Evolutionary conservation across 2,888 invertebrate species (phyloP).

Genomic region (Congeria kusceri): DNA sequence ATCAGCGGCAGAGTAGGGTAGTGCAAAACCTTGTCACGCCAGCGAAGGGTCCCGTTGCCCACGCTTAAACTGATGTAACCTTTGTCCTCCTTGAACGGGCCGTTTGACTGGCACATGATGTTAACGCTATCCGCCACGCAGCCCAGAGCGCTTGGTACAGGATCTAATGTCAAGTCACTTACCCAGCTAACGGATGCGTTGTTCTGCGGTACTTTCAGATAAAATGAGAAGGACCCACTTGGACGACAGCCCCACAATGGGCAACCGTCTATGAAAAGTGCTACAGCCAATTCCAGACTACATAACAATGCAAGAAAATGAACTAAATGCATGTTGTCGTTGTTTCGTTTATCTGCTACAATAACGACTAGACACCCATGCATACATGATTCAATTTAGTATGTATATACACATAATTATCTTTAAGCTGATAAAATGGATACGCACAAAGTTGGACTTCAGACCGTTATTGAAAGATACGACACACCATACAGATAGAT

Average conservation of each 20-base stretch:
- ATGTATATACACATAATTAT: no score
- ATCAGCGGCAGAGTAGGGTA: slow-evolving; percentile 73
- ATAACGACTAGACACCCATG: no score
- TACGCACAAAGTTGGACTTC: no score
- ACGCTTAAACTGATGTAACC: slow-evolving; percentile 71
- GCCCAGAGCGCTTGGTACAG: slow-evolving; percentile 57
- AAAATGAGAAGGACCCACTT: slow-evolving; percentile 70
- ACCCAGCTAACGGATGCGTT: slow-evolving; percentile 62
- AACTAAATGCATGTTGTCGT: no score
- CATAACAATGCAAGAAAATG: no score
- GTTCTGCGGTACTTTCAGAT: slow-evolving; percentile 52
- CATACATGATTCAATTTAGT: no score
- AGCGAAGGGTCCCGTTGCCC: slow-evolving; percentile 62
- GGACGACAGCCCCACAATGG: slow-evolving; percentile 72
- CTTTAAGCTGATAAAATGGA: no score
- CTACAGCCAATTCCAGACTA: no score
- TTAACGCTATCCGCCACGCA: slow-evolving; percentile 62
- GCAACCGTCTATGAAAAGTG: slow-evolving; percentile 65
- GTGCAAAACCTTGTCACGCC: slow-evolving; percentile 65
- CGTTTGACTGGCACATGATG: slow-evolving; percentile 64
- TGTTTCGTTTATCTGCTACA: no score
- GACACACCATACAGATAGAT: no score
- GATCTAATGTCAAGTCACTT: slow-evolving; percentile 41
- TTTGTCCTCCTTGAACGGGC: slow-evolving; percentile 59
- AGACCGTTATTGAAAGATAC: no score